Conservation (phyloP, 2,113 vertebrate genomes). For the Tetraodon nigroviridis region DNA sequence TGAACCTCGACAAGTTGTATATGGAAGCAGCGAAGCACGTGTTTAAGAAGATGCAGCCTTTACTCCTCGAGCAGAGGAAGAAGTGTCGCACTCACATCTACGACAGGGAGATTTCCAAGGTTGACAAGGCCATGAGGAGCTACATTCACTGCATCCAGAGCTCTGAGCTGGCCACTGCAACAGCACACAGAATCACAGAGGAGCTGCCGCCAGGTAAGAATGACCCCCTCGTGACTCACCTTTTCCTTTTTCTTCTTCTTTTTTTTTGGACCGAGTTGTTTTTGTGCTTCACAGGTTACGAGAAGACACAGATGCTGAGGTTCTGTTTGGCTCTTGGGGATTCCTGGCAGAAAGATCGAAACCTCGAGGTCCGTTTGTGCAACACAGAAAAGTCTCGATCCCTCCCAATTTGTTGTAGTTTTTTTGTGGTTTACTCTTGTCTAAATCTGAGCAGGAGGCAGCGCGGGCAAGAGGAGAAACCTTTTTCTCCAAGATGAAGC, state of each 20-base stretch:
- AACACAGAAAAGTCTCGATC: background rate
- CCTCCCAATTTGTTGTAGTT: background rate
- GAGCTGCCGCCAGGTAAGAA: constrained; percentile 85
- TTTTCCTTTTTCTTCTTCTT: too few relatives aligned
- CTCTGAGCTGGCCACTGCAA: constrained; percentile 87
- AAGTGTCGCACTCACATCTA: constrained; percentile 55
- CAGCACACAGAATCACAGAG: constrained; percentile 86
- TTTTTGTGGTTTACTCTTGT: background rate
- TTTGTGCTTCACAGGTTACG: constrained; percentile 72
- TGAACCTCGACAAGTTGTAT: constrained; percentile 87
- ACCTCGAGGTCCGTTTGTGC: constrained; percentile 72
- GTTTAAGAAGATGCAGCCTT: constrained; percentile 87
- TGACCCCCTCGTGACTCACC: too few relatives aligned
- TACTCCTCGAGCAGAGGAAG: constrained; percentile 75
- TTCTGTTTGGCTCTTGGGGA: constrained; percentile 86
- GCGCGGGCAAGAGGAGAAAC: constrained; percentile 71
- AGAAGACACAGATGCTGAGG: constrained; percentile 83
- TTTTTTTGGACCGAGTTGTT: background rate
- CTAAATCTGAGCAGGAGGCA: constrained; percentile 69
- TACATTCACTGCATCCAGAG: constrained; percentile 86
- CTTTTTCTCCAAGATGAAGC: constrained; percentile 81
- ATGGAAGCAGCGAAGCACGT: constrained; percentile 83
- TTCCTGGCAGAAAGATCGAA: constrained; percentile 79
- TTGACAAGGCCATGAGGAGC: constrained; percentile 79
- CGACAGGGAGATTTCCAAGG: constrained; percentile 75